Percentiles rank a stretch among this genome's conserved stretches.
phyloP scores from a whole-genome alignment of 2,888 invertebrate genomes.

The Apoderus coryli region DNA sequence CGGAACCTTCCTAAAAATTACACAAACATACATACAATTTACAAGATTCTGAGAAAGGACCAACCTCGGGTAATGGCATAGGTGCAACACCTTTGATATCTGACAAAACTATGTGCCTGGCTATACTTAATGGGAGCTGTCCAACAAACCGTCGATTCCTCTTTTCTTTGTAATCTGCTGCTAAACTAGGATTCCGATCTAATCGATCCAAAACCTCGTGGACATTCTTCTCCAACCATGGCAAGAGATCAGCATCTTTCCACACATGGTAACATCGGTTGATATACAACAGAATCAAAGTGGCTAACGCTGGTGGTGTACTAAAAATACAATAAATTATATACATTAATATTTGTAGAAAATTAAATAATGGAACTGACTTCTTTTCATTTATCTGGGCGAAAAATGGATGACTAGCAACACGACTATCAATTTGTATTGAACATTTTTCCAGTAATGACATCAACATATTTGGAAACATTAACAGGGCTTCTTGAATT shows the following conservation, averaged over 20 bases:
- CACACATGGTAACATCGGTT: conserved; percentile 60
- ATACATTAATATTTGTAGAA: not conserved
- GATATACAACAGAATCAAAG: conserved; percentile 58
- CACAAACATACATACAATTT: no score
- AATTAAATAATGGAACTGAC: conserved; percentile 26
- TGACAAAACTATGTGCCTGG: conserved; percentile 54
- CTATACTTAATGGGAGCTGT: conserved; percentile 44
- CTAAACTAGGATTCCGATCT: conserved; percentile 42
- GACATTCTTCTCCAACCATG: conserved; percentile 65
- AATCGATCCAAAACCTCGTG: conserved; percentile 47
- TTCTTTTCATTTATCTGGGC: conserved; percentile 25
- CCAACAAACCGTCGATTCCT: conserved; percentile 46
- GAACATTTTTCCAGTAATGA: conserved; percentile 63
- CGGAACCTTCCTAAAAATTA: conserved; percentile 29
- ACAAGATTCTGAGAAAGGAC: no score
- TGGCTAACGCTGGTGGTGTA: conserved; percentile 48
- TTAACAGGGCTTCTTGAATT: conserved; percentile 66
- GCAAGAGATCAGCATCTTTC: conserved; percentile 58
- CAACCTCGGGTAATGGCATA: no score
- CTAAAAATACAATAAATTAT: conserved; percentile 30
- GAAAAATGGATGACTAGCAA: conserved; percentile 40
- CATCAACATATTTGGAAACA: conserved; percentile 66
- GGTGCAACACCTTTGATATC: conserved; percentile 51
- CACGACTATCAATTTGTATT: conserved; percentile 51
- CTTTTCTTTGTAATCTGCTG: conserved; percentile 46